Conservation (phyloP, 2,113 vertebrate genomes). For the Antigone vipio region DNA sequence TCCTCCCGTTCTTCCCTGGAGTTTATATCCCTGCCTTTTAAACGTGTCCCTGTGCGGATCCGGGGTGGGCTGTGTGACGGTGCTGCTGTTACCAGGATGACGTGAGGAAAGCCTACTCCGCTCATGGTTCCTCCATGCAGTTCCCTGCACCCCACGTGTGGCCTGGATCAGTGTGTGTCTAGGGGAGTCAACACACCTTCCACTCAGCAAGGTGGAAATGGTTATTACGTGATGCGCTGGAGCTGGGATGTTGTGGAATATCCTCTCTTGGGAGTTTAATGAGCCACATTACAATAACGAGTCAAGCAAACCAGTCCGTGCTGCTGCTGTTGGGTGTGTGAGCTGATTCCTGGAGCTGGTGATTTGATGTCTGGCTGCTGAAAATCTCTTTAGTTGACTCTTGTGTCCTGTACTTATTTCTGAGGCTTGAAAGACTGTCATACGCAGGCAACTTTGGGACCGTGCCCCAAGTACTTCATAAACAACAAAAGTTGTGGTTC, state of each 20-base stretch:
- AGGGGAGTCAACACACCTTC: not conserved
- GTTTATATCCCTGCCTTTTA: not conserved
- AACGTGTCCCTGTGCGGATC: not conserved
- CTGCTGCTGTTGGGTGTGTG: slow-evolving; percentile 35
- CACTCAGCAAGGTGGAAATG: not conserved
- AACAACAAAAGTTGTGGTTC: not conserved
- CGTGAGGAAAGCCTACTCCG: not conserved
- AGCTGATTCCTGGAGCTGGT: slow-evolving; percentile 23
- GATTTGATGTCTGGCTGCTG: slow-evolving; percentile 43
- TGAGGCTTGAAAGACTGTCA: not conserved
- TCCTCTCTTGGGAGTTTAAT: slow-evolving; percentile 36
- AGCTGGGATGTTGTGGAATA: slow-evolving; percentile 6
- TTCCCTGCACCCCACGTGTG: not conserved
- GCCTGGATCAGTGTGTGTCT: not conserved
- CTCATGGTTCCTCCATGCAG: not conserved
- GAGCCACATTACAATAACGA: slow-evolving; percentile 14
- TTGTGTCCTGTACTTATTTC: not conserved
- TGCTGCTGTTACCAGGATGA: not conserved
- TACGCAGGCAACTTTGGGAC: not conserved
- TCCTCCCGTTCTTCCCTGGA: not conserved
- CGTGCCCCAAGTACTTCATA: not conserved
- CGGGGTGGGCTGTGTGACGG: not conserved
- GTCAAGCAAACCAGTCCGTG: slow-evolving; percentile 35
- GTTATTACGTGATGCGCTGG: slow-evolving; percentile 12
- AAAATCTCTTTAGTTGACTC: not conserved